Evolutionary conservation across 2,888 invertebrate species (phyloP).

Genomic region (Dioctria linearis): DNA sequence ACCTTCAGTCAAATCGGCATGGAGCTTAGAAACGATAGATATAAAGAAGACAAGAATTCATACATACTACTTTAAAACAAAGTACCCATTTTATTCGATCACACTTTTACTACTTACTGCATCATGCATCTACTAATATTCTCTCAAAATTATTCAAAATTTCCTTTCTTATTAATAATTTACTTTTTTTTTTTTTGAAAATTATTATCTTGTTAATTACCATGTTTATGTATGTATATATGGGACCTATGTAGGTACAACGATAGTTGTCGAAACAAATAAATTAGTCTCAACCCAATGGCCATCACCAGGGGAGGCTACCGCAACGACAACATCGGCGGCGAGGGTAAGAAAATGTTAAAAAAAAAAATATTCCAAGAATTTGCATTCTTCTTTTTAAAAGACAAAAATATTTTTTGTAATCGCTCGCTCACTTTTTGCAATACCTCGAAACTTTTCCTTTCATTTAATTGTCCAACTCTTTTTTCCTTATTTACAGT

Average conservation of each 20-base stretch:
- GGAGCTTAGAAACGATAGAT: too few relatives aligned
- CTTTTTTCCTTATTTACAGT: constrained; percentile 20
- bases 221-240: constrained; percentile 34
- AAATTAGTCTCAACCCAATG: constrained; percentile 58
- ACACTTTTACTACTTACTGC: too few relatives aligned
- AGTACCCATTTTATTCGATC: too few relatives aligned
- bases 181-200: neutral
- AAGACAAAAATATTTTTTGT: neutral
- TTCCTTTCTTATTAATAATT: too few relatives aligned
- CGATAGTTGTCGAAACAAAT: constrained; percentile 58
- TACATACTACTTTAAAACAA: too few relatives aligned
- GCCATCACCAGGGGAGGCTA: constrained; percentile 58
- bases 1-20: too few relatives aligned
- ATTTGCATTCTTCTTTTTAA: neutral
- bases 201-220: constrained; percentile 12
- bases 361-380: neutral
- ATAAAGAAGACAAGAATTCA: too few relatives aligned
- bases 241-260: constrained; percentile 48
- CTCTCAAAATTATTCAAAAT: too few relatives aligned
- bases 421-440: constrained; percentile 7
- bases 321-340: constrained; percentile 54
- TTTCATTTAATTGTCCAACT: neutral
- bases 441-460: neutral
- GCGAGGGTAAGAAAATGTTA: constrained; percentile 58
- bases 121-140: too few relatives aligned